A percentile compares a stretch with the other conserved stretches of the same genome.
Conservation (phyloP, 2,113 vertebrate species). For the Myrmecobius fasciatus region DNA sequence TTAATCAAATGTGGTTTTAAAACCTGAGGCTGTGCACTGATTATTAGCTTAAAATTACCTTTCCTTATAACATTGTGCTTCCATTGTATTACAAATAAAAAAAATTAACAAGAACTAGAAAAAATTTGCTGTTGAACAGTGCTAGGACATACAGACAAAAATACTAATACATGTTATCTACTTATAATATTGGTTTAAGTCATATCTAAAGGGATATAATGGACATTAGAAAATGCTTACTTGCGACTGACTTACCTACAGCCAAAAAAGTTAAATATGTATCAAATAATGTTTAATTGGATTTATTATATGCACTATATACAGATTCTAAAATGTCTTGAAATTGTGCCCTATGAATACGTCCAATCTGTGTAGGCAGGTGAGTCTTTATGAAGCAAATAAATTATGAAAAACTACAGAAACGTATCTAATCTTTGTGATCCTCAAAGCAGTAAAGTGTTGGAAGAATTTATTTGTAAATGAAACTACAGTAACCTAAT, state of each 20-base stretch:
- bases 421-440: constrained; percentile 77
- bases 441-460: constrained; percentile 70
- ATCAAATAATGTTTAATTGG: constrained; percentile 91
- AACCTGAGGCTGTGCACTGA: constrained; percentile 96
- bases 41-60: constrained; percentile 93
- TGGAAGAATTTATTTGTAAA: constrained; percentile 77
- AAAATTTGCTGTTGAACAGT: constrained; percentile 87
- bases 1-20: constrained; percentile 90
- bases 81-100: constrained; percentile 89
- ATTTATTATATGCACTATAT: constrained; percentile 92
- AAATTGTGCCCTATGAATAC: constrained; percentile 84
- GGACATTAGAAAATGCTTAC: constrained; percentile 89
- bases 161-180: constrained; percentile 88
- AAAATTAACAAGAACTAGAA: constrained; percentile 87
- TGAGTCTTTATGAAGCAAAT: constrained; percentile 84
- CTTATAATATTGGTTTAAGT: constrained; percentile 86
- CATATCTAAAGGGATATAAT: constrained; percentile 86
- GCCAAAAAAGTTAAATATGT: constrained; percentile 90
- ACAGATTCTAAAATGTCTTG: constrained; percentile 89
- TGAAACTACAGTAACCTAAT: constrained; percentile 78
- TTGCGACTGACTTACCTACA: constrained; percentile 88
- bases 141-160: constrained; percentile 92
- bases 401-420: constrained; percentile 85
- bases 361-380: constrained; percentile 83
- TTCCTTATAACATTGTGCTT: constrained; percentile 98